A percentile compares a stretch with the other conserved stretches of the same genome.
Evolutionary conservation across 2,797 vertebrate species (phyloP).

Genomic region (Coregonus suidteri): DNA sequence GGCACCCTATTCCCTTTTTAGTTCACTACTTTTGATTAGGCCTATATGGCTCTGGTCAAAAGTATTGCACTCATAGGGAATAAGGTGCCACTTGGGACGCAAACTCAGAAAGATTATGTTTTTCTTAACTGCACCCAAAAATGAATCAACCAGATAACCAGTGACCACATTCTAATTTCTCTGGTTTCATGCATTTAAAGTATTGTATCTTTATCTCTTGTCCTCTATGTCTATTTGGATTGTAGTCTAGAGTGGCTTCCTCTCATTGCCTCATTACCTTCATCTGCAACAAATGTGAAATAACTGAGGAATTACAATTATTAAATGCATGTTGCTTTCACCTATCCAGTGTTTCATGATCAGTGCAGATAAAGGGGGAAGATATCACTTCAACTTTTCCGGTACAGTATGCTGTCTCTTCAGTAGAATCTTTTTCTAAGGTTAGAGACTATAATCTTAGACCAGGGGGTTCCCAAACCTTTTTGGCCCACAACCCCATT

Average conservation of each 20-base stretch:
- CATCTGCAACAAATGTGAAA: background rate
- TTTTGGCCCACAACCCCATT: too few relatives aligned
- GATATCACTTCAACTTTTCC: background rate
- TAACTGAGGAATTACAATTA: background rate
- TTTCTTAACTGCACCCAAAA: constrained; percentile 50
- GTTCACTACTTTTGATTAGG: too few relatives aligned
- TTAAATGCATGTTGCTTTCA: background rate
- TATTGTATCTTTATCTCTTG: constrained; percentile 23
- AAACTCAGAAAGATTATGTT: constrained; percentile 27
- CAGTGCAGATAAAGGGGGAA: background rate
- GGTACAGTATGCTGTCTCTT: background rate
- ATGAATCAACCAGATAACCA: constrained; percentile 41
- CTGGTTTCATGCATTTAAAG: constrained; percentile 13
- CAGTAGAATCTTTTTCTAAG: background rate
- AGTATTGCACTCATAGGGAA: background rate
- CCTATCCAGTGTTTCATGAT: background rate
- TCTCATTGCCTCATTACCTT: background rate
- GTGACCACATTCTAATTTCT: constrained; percentile 31
- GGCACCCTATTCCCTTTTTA: too few relatives aligned
- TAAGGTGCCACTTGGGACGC: background rate
- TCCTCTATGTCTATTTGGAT: background rate
- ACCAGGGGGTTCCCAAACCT: too few relatives aligned
- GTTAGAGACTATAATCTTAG: background rate
- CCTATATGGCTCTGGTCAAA: background rate
- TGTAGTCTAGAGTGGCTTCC: background rate